Conservation (phyloP, 2,888 invertebrate species). For the Bellardia pandia region DNA sequence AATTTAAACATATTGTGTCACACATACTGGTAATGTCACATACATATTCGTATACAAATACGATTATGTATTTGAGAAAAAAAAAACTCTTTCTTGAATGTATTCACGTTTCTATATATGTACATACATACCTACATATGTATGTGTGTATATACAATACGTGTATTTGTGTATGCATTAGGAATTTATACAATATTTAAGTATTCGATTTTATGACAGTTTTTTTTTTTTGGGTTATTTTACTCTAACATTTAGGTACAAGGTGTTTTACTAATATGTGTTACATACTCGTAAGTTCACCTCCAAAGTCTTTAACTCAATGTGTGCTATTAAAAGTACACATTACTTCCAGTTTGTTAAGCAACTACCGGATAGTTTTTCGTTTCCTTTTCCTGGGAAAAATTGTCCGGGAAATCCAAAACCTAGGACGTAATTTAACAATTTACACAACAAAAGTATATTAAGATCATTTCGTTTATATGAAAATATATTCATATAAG, state of each 20-base stretch:
- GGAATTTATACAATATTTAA: constrained; percentile 58
- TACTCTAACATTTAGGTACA: not conserved
- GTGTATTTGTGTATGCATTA: constrained; percentile 24
- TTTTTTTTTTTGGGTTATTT: constrained; percentile 21
- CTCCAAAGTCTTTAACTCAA: too few relatives aligned
- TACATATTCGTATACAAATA: constrained; percentile 25
- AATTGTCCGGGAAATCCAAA: too few relatives aligned
- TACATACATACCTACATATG: constrained; percentile 14
- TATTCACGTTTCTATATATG: not conserved
- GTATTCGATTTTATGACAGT: constrained; percentile 58
- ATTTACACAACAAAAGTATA: too few relatives aligned
- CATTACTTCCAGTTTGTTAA: too few relatives aligned
- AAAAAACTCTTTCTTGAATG: not conserved
- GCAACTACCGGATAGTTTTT: too few relatives aligned
- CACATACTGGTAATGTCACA: not conserved
- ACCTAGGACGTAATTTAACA: too few relatives aligned
- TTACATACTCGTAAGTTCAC: not conserved
- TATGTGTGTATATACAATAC: not conserved
- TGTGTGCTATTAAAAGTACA: too few relatives aligned
- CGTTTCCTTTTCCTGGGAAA: too few relatives aligned
- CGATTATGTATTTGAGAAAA: not conserved
- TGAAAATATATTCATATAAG: too few relatives aligned
- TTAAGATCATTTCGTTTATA: too few relatives aligned
- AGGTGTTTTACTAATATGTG: not conserved
- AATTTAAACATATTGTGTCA: constrained; percentile 3